Evolutionary conservation across 1,140 invertebrate species (phyloP), one percentile per base, ranked within the genome.

Genomic region (Whitmania pigra): DNA sequence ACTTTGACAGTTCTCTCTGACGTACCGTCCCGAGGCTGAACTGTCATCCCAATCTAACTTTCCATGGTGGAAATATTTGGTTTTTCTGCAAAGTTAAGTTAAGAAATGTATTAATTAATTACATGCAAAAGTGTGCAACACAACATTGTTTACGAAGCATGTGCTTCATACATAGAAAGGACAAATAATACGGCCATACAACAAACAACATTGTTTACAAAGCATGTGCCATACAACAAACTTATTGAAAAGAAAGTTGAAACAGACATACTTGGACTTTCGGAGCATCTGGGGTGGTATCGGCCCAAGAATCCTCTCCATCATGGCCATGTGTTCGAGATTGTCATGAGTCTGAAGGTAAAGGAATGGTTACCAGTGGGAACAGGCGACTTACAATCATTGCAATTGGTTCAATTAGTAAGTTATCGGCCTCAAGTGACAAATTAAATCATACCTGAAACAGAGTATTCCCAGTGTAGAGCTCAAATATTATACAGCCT

Each of bases 271-370:
- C 86, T 85, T 86, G 66, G 94, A 96, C 86, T 94, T 95, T 75
- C 91, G 86, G 22, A 90, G 89, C 93, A 97, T 94, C 83, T 93
- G 88, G 82, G 91, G 90, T 57, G 95, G 95, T 80, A 99, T 89
- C 73, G 90, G 88, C 63, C 96, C 95, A 60, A 99, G 85, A 78
- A 99, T 97, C 77, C 95, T 86, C 81, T 99, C 94, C 94, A 98
- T 98, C 94, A 99, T 99, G 66, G 96, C 96, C 77, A 99, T 86
- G 86, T 99, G 96, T 81, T 99, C 96, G 67, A 93, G 88, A 84
- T 99, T 99, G 84, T 99, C 95, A 84, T 99, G 96, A 17, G 96
- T 99, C 88, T 98, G 77, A 22, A 63, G 29, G 31, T 6, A 36
- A 36, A 36, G 31, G 2, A 36, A 36, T 36, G 31, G 31, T 36